These are phyloP conservation scores for Lutjanus argentimaculatus DNA, from an alignment of 2,797 vertebrate genomes.

Conservation along the genomic window DNA sequence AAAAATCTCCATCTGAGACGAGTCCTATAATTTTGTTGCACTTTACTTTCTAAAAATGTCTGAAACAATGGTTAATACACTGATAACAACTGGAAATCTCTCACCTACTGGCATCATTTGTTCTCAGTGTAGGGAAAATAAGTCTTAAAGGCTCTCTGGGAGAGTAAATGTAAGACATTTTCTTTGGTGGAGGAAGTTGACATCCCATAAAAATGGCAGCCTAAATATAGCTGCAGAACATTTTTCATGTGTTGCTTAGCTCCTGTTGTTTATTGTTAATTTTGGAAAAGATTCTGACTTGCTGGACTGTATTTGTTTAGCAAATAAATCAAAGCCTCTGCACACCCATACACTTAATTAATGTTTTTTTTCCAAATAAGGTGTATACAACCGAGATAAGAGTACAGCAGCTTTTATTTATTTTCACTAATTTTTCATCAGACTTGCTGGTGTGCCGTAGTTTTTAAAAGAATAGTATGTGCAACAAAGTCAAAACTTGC, in stretches of 20 bases:
- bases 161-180: slow-evolving; percentile 14
- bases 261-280: slow-evolving; percentile 36
- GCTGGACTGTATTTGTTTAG: slow-evolving; percentile 26
- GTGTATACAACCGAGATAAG: slow-evolving; percentile 1
- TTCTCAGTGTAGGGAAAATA: slow-evolving; percentile 5
- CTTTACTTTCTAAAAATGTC: background rate
- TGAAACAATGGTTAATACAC: background rate
- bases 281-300: slow-evolving; percentile 22
- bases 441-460: background rate
- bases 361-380: slow-evolving; percentile 13
- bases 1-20: background rate
- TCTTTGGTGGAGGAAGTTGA: slow-evolving; percentile 32
- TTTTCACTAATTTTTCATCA: slow-evolving; percentile 1
- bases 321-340: slow-evolving; percentile 59
- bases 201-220: slow-evolving; percentile 39
- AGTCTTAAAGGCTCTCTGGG: slow-evolving; percentile 21
- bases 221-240: slow-evolving; percentile 41
- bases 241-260: slow-evolving; percentile 6
- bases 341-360: background rate
- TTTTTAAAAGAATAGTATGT: background rate
- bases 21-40: background rate
- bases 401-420: background rate
- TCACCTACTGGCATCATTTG: slow-evolving; percentile 1
- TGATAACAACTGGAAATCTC: background rate
- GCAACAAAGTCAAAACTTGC: no score